These are phyloP conservation scores for Amphipoea lucens DNA, from an alignment of 2,888 invertebrate species.

Conservation along the genomic window DNA sequence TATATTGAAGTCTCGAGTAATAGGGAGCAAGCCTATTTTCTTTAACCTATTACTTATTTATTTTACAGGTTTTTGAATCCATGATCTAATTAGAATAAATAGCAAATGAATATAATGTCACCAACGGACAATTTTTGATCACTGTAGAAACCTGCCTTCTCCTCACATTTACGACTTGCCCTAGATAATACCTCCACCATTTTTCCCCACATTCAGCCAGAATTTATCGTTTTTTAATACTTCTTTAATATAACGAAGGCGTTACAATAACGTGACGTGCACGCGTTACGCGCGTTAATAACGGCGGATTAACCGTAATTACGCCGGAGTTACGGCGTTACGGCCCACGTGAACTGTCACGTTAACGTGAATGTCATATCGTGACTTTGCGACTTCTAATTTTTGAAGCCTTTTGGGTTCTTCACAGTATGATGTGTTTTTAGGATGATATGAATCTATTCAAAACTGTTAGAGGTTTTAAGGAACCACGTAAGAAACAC, in stretches of 20 bases:
- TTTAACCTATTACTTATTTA: neutral
- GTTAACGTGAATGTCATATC: slow-evolving; percentile 61
- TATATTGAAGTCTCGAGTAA: too few species aligned
- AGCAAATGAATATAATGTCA: neutral
- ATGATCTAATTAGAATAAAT: neutral
- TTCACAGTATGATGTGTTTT: neutral
- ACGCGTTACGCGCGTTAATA: slow-evolving; percentile 60
- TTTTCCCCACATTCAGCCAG: slow-evolving; percentile 25
- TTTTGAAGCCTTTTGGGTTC: slow-evolving; percentile 21
- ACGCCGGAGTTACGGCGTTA: slow-evolving; percentile 58
- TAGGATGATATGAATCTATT: neutral
- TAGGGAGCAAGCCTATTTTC: neutral
- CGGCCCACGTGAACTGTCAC: slow-evolving; percentile 62
- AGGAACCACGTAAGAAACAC: neutral
- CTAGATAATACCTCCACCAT: slow-evolving; percentile 17
- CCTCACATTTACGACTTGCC: slow-evolving; percentile 6
- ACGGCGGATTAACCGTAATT: slow-evolving; percentile 63
- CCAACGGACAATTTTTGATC: neutral
- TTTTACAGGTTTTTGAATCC: neutral
- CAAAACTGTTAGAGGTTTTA: neutral
- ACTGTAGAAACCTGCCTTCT: neutral
- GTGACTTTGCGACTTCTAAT: slow-evolving; percentile 50
- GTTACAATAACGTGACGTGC: slow-evolving; percentile 62
- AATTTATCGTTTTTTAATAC: slow-evolving; percentile 63
- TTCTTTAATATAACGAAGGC: slow-evolving; percentile 61